Base-by-base conservation (phyloP, 2,797 vertebrate species). In the Sandelia bainsii region DNA sequence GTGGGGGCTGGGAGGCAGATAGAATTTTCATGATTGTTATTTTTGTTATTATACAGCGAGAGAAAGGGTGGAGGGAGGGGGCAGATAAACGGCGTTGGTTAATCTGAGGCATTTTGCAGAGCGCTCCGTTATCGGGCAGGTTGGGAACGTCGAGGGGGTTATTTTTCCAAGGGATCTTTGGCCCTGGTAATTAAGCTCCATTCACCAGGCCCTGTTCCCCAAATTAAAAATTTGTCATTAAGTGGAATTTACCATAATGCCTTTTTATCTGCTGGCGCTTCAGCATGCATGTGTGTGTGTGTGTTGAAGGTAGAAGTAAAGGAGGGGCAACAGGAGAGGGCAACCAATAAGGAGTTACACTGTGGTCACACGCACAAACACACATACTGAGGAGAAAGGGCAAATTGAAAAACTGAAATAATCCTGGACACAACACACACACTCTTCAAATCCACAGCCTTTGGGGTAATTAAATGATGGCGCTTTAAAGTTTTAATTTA, bases 141-240 rank as follows among this genome's bases (percentile, higher is more conserved):
- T 90, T 87, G 86, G 90, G 90, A 74, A 91, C 81, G 76, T 90
- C 68, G 58, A 86, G 90, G 90, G 90, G 91, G 86, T 90, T 92
- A 90, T 92, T 93, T 92, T 90, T 92, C 81, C 11, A 45, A 89
- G 82, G 89, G 90, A 92, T 93, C 91, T 93, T 92, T 91, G 90
- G 90, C 87, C 92, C 81, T 70, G 76, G 91, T 93, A 93, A 93
- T 93, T 92, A 93, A 92, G 90, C 90, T 92, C 90, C 89, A 96
- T 96, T 97, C 96, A 96, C 64, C 92, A 92, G 95, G 95, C 96
- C 94, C 94, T 97, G 97, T 97, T 97, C 94, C 93, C 95, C 95
- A 98, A 99, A 98, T 98, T 97, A 98, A 98, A 98, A 97, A 97
- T 96, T 95, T 97, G 96, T 98, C 97, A 98, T 98, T 97, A 98